phyloP scores from a whole-genome alignment of 1,140 invertebrate genomes.

The Neuroterus valhalla region DNA sequence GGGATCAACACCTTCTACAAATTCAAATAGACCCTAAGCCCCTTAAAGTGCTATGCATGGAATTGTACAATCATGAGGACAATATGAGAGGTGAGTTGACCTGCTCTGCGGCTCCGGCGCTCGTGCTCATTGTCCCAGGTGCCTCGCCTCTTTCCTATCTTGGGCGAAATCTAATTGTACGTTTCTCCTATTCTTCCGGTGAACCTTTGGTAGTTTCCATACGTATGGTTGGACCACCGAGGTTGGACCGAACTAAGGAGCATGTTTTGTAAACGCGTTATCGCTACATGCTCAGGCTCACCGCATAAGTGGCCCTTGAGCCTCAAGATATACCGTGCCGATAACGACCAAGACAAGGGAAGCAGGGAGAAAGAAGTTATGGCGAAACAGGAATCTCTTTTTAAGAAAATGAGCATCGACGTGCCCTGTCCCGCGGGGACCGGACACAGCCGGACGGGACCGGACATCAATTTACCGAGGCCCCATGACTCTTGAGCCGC shows the following conservation, averaged over 20 bases:
- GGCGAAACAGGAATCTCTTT: constrained; percentile 20
- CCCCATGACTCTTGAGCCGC: not conserved
- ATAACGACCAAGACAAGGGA: constrained; percentile 38
- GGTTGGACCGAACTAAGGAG: constrained; percentile 17
- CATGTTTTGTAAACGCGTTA: constrained; percentile 59
- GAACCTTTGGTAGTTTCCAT: constrained; percentile 17
- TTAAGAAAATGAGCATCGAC: constrained; percentile 7
- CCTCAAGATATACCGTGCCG: constrained; percentile 28
- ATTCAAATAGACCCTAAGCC: too few relatives aligned
- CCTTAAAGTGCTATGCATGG: too few relatives aligned
- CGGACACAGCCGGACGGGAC: too few relatives aligned
- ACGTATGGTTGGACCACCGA: constrained; percentile 16
- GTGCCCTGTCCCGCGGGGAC: too few relatives aligned
- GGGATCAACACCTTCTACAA: too few relatives aligned
- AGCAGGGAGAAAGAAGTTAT: not conserved
- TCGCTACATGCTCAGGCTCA: constrained; percentile 45
- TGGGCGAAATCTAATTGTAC: not conserved
- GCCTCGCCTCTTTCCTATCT: constrained; percentile 6
- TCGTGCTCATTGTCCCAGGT: constrained; percentile 12
- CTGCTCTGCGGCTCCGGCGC: too few relatives aligned
- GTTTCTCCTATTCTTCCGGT: constrained; percentile 26
- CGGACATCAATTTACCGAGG: constrained; percentile 23
- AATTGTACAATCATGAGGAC: too few relatives aligned
- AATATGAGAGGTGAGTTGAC: too few relatives aligned
- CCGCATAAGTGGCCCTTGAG: constrained; percentile 34